Evolutionary conservation across 1,140 invertebrate genomes (phyloP), one percentile per base, ranked within the genome.

Genomic region (Trichomalopsis sarcophagae): DNA sequence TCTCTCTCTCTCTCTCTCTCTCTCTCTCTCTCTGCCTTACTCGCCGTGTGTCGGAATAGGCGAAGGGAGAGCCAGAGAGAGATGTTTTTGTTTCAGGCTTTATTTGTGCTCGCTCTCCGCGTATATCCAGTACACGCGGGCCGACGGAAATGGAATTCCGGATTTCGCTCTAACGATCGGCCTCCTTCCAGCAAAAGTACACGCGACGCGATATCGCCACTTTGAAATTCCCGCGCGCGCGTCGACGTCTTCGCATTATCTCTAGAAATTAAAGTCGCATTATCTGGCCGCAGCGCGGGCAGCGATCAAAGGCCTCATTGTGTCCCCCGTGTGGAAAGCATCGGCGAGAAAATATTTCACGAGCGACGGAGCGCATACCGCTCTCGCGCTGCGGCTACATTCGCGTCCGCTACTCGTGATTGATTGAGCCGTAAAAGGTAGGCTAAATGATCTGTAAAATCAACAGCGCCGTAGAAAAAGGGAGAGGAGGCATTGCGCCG

Each of bases 381-480:
- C 33, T 74, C 6, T 21, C 66, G 69, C 62, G 36, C 9, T 40
- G 79, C 73, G 66, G 80, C 84, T 36, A 71, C 62, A 47, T 47
- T 66, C 55, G 71, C 82, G 74, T 47, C 75, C 68, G 62, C 17
- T 85, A 23, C 69, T 44, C 73, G 82, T 87, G 80, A 85, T 87
- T 85, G 83, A 87, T 87, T 84, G 83, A 85, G 86, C 68, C 82
- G 69, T 84, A 84, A 87, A 84, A 66, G 82, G 79, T 47, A 36
- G 13, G 62, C 68, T 78, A 81, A 87, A 87, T 84, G 86, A 87
- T 87, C 82, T 82, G 82, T 84, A 81, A 86, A 84, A 82, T 86
- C 82, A 79, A 84, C 66, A 79, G 55, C 33, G 44, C 33, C 55
- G 9, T 44, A 44, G 40, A 9, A 44, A 44, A 44, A 11, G 40